Evolutionary conservation across 53 echinoderm and acorn worm species (phyloP), one percentile per base, ranked within the genome.

Genomic region (Astropecten irregularis): DNA sequence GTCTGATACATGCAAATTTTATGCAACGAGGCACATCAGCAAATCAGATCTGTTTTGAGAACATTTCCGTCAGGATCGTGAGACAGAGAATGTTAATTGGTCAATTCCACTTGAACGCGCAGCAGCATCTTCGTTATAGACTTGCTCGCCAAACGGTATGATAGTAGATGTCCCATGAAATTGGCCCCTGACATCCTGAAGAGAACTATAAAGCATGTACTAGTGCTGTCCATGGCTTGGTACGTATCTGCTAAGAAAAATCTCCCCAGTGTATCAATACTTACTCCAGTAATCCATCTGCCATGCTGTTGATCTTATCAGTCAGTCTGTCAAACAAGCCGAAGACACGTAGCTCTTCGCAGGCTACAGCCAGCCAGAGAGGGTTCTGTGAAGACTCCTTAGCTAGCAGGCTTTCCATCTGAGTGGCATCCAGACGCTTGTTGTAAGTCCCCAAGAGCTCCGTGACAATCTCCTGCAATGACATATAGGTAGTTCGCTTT

Each of bases 321-420:
- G 91, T 96, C 50, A 96, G 85, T 44, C 89, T 85, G 35, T 92
- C 93, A 74, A 96, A 96, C 29, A 96, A 73, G 19, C 96, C 96
- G 68, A 91, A 96, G 25, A 96, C 96, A 1, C 96, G 83, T 26
- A 96, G 86, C 37, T 96, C 96, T 61, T 96, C 96, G 38, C 96
- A 96, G 9, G 93, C 96, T 9, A 96, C 70, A 21, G 96, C 91
- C 35, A 96, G 81, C 96, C 96, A 96, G 6, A 96, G 91, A 40
- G 96, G 96, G 71, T 96, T 96, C 87, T 96, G 94, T 27, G 96
- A 96, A n/a, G 96, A 96, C 36, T 96, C 87, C 72, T 96, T 96
- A 31, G 94, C 68, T 21, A 96, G 77, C 2, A 96, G 89, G 46
- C 81, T 90, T 26, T 71, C 70, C 94, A 96, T 96, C 88, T 96